phyloP scores from a whole-genome alignment of 2,888 invertebrate species.

The Drosophila borealis region DNA sequence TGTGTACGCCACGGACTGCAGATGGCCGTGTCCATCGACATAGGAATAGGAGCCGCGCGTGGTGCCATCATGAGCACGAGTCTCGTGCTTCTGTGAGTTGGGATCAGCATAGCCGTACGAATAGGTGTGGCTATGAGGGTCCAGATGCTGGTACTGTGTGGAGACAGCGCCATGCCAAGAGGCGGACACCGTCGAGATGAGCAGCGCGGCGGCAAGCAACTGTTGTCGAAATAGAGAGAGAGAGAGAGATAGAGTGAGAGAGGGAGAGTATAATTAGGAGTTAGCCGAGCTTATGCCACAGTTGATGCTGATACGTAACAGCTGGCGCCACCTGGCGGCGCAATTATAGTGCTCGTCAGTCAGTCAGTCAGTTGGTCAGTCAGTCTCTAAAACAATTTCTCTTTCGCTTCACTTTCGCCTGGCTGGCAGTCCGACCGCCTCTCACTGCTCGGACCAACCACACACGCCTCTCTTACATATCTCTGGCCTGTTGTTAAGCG shows the following conservation, averaged over 20 bases:
- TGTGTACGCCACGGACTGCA: constrained; percentile 88
- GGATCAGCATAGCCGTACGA: constrained; percentile 88
- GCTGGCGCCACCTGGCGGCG: constrained; percentile 21
- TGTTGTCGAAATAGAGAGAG: constrained; percentile 38
- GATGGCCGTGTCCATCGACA: constrained; percentile 88
- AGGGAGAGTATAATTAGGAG: constrained; percentile 5
- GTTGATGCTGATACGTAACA: constrained; percentile 42
- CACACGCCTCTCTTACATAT: constrained; percentile 24
- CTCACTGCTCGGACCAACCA: constrained; percentile 21
- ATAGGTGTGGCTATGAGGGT: constrained; percentile 87
- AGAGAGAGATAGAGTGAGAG: neutral
- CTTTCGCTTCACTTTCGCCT: constrained; percentile 48
- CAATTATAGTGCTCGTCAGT: constrained; percentile 35
- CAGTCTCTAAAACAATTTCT: constrained; percentile 32
- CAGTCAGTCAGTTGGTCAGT: constrained; percentile 41
- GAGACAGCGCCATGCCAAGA: constrained; percentile 84
- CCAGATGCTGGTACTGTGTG: constrained; percentile 87
- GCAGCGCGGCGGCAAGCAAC: constrained; percentile 82
- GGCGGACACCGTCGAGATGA: constrained; percentile 83
- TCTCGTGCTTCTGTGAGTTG: constrained; percentile 88
- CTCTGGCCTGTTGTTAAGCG: constrained; percentile 29
- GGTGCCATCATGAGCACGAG: constrained; percentile 87
- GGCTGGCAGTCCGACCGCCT: constrained; percentile 23
- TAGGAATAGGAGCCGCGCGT: constrained; percentile 89
- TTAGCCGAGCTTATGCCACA: constrained; percentile 6